Evolutionary conservation across 2,888 invertebrate genomes (phyloP).

Genomic region (Unio pictorum): DNA sequence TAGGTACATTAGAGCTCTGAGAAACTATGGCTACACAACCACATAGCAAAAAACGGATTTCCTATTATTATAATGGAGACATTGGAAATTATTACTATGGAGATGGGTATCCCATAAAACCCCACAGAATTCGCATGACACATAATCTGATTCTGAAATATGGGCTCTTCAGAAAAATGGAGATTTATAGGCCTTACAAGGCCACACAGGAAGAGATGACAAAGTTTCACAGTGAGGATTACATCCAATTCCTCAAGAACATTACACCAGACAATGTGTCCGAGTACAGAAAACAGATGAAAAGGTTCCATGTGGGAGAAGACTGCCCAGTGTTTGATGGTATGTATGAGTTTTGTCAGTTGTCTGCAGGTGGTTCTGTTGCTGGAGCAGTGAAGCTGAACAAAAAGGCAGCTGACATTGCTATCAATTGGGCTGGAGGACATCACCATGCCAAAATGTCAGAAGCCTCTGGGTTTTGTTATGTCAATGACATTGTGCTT

Average conservation of each 20-base stretch:
- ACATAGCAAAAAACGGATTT: constrained; percentile 88
- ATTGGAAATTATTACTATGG: constrained; percentile 99
- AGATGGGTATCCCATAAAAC: constrained; percentile 99
- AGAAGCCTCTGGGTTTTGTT: constrained; percentile 98
- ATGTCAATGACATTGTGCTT: constrained; percentile 98
- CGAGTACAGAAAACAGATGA: constrained; percentile 97
- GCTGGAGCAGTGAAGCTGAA: constrained; percentile 97
- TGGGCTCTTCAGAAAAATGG: constrained; percentile 99
- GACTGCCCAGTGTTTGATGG: constrained; percentile 99
- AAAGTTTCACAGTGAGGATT: constrained; percentile 99
- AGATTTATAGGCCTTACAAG: constrained; percentile 97
- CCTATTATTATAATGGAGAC: constrained; percentile 99
- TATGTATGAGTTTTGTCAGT: constrained; percentile 97
- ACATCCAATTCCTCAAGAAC: constrained; percentile 94
- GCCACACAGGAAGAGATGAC: constrained; percentile 99
- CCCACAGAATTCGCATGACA: constrained; percentile 99
- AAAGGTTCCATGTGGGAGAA: constrained; percentile 97
- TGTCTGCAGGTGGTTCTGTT: constrained; percentile 97
- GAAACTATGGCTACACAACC: constrained; percentile 55
- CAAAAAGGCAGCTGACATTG: constrained; percentile 97
- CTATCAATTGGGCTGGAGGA: constrained; percentile 99
- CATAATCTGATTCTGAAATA: constrained; percentile 98
- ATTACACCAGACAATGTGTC: constrained; percentile 99
- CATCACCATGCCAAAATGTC: constrained; percentile 99
- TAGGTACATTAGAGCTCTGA: too few relatives aligned